A percentile compares a stretch with the other conserved stretches of the same genome.
phyloP scores from a whole-genome alignment of 2,113 vertebrate genomes.

The Hystrix cristata region DNA sequence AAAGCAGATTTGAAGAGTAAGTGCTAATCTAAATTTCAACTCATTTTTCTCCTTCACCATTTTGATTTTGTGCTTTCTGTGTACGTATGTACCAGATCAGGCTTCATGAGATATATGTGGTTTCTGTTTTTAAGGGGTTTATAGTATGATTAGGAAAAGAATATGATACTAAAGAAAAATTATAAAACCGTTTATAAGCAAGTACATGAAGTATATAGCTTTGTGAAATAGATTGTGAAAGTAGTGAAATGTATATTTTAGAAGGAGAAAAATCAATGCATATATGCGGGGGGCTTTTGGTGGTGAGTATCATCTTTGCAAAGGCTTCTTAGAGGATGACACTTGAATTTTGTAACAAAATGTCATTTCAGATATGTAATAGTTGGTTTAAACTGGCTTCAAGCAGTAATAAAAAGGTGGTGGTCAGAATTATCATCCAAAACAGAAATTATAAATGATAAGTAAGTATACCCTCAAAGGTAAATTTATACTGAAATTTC shows the following conservation, averaged over 20 bases:
- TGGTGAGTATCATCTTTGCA: not conserved
- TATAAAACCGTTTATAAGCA: conserved; percentile 42
- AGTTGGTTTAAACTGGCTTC: conserved; percentile 95
- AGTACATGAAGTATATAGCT: conserved; percentile 11
- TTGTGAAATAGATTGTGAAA: conserved; percentile 50
- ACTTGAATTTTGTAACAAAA: conserved; percentile 73
- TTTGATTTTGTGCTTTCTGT: conserved; percentile 56
- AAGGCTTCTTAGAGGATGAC: conserved; percentile 61
- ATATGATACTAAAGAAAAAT: conserved; percentile 45
- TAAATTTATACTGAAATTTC: conserved; percentile 32
- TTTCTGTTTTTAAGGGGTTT: conserved; percentile 40
- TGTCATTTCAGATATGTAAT: conserved; percentile 92
- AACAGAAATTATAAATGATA: conserved; percentile 88
- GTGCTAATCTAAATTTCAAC: conserved; percentile 80
- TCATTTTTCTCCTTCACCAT: conserved; percentile 43
- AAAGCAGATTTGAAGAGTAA: conserved; percentile 96
- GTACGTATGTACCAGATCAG: not conserved
- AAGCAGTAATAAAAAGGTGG: conserved; percentile 95
- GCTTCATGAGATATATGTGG: not conserved
- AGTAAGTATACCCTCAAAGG: conserved; percentile 86
- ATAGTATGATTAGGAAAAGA: conserved; percentile 51
- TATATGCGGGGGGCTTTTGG: not conserved
- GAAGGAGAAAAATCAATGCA: not conserved
- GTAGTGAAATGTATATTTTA: conserved; percentile 31
- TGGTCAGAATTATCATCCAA: conserved; percentile 91